Percentiles rank a stretch among this genome's conserved stretches.
These are phyloP conservation scores for Drosophila guanche DNA, from an alignment of 1,140 invertebrate genomes.

Conservation along the genomic window DNA sequence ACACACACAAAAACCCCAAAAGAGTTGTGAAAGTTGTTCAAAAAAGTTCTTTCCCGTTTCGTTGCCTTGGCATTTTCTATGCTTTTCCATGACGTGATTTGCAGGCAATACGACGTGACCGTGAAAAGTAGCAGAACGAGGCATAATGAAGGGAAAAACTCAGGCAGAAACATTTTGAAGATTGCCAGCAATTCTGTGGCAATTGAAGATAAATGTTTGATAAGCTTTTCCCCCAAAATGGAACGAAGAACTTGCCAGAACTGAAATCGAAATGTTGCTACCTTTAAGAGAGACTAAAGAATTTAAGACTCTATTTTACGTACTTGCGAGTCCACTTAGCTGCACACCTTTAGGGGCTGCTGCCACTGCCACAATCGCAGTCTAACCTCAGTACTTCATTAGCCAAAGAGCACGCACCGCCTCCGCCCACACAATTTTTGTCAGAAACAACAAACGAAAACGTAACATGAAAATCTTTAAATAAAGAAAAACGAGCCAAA, in stretches of 20 bases:
- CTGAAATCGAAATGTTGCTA: too few relatives aligned
- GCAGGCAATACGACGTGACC: slow-evolving; percentile 68
- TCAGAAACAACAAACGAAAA: slow-evolving; percentile 47
- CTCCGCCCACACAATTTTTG: not conserved
- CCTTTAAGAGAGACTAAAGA: not conserved
- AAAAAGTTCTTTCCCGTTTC: slow-evolving; percentile 25
- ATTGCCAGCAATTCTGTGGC: slow-evolving; percentile 23
- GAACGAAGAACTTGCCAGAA: not conserved
- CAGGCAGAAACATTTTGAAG: slow-evolving; percentile 8
- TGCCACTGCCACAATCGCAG: slow-evolving; percentile 23
- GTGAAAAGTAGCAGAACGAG: slow-evolving; percentile 56
- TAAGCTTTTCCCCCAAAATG: not conserved
- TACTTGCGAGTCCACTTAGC: slow-evolving; percentile 38
- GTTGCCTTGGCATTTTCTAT: slow-evolving; percentile 28
- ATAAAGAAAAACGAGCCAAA: slow-evolving; percentile 8
- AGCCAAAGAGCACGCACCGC: slow-evolving; percentile 75
- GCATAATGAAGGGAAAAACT: slow-evolving; percentile 26
- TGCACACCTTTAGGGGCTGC: slow-evolving; percentile 37
- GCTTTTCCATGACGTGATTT: slow-evolving; percentile 65
- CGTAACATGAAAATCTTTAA: slow-evolving; percentile 13
- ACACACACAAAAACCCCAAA: slow-evolving; percentile 24
- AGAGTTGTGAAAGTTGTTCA: slow-evolving; percentile 57
- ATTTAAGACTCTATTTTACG: slow-evolving; percentile 15
- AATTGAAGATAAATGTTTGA: slow-evolving; percentile 16
- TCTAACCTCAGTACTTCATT: slow-evolving; percentile 77